Conservation (phyloP, 2,888 invertebrate genomes). For the Copidosoma aretas region DNA sequence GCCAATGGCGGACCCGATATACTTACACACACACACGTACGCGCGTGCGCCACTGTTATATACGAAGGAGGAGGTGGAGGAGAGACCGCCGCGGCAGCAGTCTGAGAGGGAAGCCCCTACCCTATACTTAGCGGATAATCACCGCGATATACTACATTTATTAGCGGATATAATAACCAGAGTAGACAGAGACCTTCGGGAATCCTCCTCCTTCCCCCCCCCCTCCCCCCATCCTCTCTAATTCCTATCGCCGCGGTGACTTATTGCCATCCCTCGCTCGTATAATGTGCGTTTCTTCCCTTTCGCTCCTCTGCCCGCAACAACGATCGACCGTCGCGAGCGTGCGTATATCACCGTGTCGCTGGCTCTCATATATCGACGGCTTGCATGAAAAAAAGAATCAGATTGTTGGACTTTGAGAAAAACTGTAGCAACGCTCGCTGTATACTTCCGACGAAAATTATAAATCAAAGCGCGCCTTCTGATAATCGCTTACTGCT, state of each 20-base stretch:
- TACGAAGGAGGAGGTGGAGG: not conserved
- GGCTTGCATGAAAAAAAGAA: too few species aligned
- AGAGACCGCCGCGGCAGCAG: constrained; percentile 13
- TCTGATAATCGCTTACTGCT: too few species aligned
- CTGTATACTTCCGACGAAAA: too few species aligned
- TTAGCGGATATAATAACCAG: constrained; percentile 57
- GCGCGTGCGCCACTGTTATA: too few species aligned
- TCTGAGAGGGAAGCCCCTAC: constrained; percentile 41
- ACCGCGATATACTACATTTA: constrained; percentile 59
- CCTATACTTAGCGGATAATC: constrained; percentile 60
- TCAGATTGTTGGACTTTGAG: too few species aligned
- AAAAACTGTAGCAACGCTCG: too few species aligned
- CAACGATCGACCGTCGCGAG: too few species aligned
- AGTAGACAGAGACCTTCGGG: not conserved
- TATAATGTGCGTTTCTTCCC: too few species aligned
- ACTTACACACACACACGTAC: not conserved
- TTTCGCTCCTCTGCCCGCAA: not conserved
- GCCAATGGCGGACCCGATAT: constrained; percentile 49
- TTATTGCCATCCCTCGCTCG: constrained; percentile 19
- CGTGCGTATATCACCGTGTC: too few species aligned
- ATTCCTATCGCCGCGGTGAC: constrained; percentile 19
- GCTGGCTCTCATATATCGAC: too few species aligned
- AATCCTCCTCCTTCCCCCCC: not conserved
- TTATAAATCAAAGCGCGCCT: too few species aligned
- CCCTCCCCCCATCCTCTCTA: not conserved